Percentiles rank a stretch among this genome's conserved stretches.
Conservation (phyloP, 2,888 invertebrate genomes). For the Synanthedon vespiformis region DNA sequence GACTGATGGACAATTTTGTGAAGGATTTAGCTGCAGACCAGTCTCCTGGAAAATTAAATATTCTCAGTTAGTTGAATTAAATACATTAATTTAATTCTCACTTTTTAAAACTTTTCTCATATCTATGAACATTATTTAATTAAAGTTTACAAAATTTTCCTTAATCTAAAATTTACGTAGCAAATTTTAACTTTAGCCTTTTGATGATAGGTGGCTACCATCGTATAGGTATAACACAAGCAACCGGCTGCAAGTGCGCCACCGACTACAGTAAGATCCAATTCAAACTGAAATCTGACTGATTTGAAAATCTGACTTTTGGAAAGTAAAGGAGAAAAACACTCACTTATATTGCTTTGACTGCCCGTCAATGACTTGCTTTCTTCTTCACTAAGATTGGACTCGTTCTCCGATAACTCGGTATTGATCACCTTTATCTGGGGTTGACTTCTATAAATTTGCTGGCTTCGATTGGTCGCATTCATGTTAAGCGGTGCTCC, state of each 20-base stretch:
- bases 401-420: conserved; percentile 54
- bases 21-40: conserved; percentile 44
- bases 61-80: background rate
- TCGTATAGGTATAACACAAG: too few relatives aligned
- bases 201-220: too few relatives aligned
- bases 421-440: conserved; percentile 33
- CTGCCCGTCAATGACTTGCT: conserved; percentile 48
- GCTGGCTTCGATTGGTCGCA: conserved; percentile 20
- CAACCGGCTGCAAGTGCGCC: too few relatives aligned
- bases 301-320: too few relatives aligned
- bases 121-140: too few relatives aligned
- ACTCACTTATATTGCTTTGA: conserved; percentile 49
- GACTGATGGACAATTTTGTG: conserved; percentile 32
- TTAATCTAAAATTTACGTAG: background rate
- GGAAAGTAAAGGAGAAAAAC: too few relatives aligned
- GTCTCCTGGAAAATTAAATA: conserved; percentile 21
- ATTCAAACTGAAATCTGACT: too few relatives aligned
- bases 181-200: too few relatives aligned
- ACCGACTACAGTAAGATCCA: too few relatives aligned
- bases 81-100: too few relatives aligned
- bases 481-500: conserved; percentile 23
- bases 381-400: conserved; percentile 53
- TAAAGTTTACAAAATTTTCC: background rate
- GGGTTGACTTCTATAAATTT: conserved; percentile 37
- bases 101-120: too few relatives aligned